Conservation (phyloP, 1,140 invertebrate species). For the Cherax quadricarinatus region DNA sequence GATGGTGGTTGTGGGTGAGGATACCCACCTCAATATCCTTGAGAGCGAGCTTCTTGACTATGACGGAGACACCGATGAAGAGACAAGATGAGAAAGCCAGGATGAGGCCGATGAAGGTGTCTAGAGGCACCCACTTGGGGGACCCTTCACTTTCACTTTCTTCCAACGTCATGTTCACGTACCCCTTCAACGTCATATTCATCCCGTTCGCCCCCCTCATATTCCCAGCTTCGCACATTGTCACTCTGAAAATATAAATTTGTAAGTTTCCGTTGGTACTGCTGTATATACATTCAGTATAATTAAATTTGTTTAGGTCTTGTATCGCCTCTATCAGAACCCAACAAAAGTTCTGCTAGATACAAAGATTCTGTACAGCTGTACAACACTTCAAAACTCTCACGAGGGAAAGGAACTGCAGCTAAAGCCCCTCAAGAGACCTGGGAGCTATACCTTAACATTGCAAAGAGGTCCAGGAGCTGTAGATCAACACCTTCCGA, state of each 20-base stretch:
- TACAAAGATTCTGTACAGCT: no score
- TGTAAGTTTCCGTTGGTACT: background rate
- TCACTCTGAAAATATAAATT: background rate
- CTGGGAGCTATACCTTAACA: no score
- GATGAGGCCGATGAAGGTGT: constrained; percentile 65
- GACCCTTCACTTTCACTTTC: background rate
- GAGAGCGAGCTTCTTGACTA: constrained; percentile 68
- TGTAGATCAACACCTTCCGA: no score
- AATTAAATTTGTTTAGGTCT: no score
- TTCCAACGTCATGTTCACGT: background rate
- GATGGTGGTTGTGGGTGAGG: no score
- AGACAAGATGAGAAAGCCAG: constrained; percentile 65
- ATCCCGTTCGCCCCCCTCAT: no score
- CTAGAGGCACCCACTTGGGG: constrained; percentile 37
- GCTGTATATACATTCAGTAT: no score
- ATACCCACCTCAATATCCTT: constrained; percentile 56
- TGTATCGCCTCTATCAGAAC: no score
- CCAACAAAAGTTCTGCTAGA: no score
- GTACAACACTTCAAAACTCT: no score
- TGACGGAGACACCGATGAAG: constrained; percentile 69
- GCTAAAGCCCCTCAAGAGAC: background rate
- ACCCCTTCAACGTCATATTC: background rate
- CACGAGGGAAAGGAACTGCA: no score
- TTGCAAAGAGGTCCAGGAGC: no score
- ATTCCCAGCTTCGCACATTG: background rate